phyloP scores from a whole-genome alignment of 2,888 invertebrate species.

The Parelbella ahira region DNA sequence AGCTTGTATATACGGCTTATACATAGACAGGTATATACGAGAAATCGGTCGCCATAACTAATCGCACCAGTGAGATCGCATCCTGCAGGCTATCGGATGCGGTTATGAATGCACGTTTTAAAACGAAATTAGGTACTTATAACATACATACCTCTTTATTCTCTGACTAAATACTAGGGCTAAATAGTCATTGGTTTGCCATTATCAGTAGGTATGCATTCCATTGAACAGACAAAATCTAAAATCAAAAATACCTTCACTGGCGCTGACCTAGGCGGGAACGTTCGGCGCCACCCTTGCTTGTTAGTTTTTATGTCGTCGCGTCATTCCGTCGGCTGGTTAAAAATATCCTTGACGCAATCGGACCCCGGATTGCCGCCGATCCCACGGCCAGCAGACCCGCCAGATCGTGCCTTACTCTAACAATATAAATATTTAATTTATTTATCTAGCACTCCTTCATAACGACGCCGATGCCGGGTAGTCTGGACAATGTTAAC shows the following conservation, averaged over 20 bases:
- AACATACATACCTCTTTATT: too few species aligned
- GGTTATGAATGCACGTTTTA: not conserved
- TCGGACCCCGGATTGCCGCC: slow-evolving; percentile 37
- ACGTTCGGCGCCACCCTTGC: slow-evolving; percentile 63
- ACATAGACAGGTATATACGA: slow-evolving; percentile 45
- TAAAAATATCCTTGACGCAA: slow-evolving; percentile 76
- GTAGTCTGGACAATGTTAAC: slow-evolving; percentile 47
- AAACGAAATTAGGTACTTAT: too few species aligned
- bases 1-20: slow-evolving; percentile 21
- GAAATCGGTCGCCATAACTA: slow-evolving; percentile 57
- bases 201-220: too few species aligned
- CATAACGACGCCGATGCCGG: slow-evolving; percentile 39
- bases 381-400: slow-evolving; percentile 57
- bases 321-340: slow-evolving; percentile 58
- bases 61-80: slow-evolving; percentile 49
- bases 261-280: slow-evolving; percentile 18
- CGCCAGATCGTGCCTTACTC: slow-evolving; percentile 39
- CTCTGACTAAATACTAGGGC: too few species aligned
- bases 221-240: too few species aligned
- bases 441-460: slow-evolving; percentile 55
- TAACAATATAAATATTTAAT: slow-evolving; percentile 73
- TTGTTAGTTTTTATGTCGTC: slow-evolving; percentile 60
- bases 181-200: too few species aligned
- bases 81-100: slow-evolving; percentile 42
- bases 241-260: slow-evolving; percentile 12